Conservation (phyloP, 2,113 vertebrate species). For the Clarias magur region DNA sequence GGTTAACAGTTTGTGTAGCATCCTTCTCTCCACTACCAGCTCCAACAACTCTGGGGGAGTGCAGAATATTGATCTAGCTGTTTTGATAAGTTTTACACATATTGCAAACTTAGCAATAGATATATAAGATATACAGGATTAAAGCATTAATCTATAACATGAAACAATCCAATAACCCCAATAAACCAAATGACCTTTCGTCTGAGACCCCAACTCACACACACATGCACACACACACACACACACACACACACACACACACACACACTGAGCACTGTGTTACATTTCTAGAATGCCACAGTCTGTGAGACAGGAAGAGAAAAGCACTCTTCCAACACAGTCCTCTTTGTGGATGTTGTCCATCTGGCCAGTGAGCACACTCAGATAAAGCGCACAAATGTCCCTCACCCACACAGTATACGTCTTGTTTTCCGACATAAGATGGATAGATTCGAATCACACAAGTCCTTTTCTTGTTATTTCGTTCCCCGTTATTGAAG, state of each 20-base stretch:
- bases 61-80: too few species aligned
- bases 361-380: not conserved
- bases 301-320: not conserved
- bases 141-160: not conserved
- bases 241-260: too few species aligned
- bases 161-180: not conserved
- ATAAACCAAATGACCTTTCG: not conserved
- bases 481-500: not conserved
- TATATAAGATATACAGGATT: not conserved
- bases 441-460: not conserved
- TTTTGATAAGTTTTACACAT: too few species aligned
- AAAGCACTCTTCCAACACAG: conserved; percentile 16
- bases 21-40: too few species aligned
- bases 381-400: not conserved
- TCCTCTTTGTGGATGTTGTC: not conserved
- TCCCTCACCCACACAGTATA: not conserved
- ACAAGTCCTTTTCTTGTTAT: not conserved
- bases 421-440: not conserved
- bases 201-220: not conserved
- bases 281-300: conserved; percentile 36
- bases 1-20: too few species aligned
- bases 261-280: not conserved
- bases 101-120: not conserved
- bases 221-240: not conserved
- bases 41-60: too few species aligned